Evolutionary conservation across 2,797 vertebrate species (phyloP), one percentile per base, ranked within the genome.

Genomic region (Aphelocoma californica): DNA sequence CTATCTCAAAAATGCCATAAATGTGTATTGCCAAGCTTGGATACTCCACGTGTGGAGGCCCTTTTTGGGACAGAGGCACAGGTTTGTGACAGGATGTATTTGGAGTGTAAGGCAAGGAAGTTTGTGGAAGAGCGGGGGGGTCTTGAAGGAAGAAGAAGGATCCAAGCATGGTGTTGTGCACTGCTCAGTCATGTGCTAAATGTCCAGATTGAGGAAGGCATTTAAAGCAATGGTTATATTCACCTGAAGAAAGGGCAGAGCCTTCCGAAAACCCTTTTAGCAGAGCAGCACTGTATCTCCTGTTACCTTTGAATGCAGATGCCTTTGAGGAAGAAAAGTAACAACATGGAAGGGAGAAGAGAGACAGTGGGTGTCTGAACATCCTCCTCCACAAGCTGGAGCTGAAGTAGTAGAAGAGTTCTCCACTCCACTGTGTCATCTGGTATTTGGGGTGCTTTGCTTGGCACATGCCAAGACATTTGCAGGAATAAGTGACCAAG

Each of bases 1-100:
- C 13, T 32, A 6, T 36, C 28, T 81, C 56, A 56, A 87, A 77
- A 36, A 21, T 77, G n/a, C 9, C 21, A 29, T 23, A 54, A 32
- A n/a, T 6, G 2, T 10, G 23, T 50, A 26, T 18, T 40, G 15
- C 10, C 34, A 71, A 40, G 11, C 18, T 18, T 16, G 2, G 42
- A 26, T 14, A 13, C 6, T 47, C 16, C 4, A 6, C 0, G 1
- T 9, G 5, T 8, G 21, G 42, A 72, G 34, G 20, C 10, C 10
- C 12, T 73, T 78, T 69, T 20, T 54, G 44, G 56, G 17, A 34
- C 24, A 58, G 42, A 78, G 14, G 20, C 24, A 9, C 8, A 50
- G 11, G 28, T 48, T 58, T 58, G 23, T 5, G n/a, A 44, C 36
- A 73, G 10, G 13, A 53, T 12, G 1, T 3, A 15, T 36, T 44